Conservation (phyloP, 2,888 invertebrate species). For the Monoplex corrugatus region DNA sequence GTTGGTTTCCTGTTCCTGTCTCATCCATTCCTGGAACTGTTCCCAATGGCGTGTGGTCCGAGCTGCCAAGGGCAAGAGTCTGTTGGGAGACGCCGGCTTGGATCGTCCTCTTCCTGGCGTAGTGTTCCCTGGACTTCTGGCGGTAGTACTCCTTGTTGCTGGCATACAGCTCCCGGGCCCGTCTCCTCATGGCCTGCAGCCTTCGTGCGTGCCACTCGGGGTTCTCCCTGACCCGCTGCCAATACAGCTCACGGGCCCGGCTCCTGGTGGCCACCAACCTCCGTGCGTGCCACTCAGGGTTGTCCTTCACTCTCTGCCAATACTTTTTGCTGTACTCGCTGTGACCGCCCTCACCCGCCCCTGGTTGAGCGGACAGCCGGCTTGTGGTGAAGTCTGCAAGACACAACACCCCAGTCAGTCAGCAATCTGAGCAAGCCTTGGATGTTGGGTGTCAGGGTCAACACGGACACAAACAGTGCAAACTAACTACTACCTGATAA, state of each 20-base stretch:
- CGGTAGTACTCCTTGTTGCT: constrained; percentile 22
- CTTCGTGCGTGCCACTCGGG: constrained; percentile 20
- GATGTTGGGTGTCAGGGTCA: background rate
- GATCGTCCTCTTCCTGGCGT: constrained; percentile 3
- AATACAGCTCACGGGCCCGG: constrained; percentile 13
- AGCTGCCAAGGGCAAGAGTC: background rate
- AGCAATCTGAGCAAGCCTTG: background rate
- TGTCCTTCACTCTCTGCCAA: constrained; percentile 12
- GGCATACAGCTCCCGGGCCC: constrained; percentile 24
- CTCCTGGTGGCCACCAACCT: constrained; percentile 7
- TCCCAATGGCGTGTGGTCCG: background rate
- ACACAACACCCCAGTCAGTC: background rate
- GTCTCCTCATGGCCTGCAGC: constrained; percentile 20
- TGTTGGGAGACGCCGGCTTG: background rate
- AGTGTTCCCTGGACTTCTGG: constrained; percentile 10
- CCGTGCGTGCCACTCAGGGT: constrained; percentile 9
- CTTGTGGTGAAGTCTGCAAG: constrained; percentile 11
- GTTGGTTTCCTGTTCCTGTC: background rate
- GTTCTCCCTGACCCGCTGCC: too few relatives aligned
- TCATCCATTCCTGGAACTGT: background rate
- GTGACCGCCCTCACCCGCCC: background rate
- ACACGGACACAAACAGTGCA: background rate
- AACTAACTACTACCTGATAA: too few relatives aligned
- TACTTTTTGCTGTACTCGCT: constrained; percentile 33
- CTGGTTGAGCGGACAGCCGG: background rate